A percentile compares a stretch with the other conserved stretches of the same genome.
Evolutionary conservation across 2,888 invertebrate genomes (phyloP).

Genomic region (Hirtodrosophila alboralis): DNA sequence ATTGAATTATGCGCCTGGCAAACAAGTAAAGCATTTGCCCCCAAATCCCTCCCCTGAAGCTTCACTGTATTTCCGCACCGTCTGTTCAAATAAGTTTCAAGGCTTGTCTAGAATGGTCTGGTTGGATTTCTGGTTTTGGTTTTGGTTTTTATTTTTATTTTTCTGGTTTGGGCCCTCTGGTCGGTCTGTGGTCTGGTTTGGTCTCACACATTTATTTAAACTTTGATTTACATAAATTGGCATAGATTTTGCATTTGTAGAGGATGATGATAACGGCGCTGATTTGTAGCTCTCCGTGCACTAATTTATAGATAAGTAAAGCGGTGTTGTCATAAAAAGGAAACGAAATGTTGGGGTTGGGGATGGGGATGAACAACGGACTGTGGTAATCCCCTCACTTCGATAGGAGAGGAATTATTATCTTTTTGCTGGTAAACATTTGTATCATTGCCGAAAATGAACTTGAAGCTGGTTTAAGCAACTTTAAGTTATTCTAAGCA

Average conservation of each 20-base stretch:
- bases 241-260: conserved; percentile 55
- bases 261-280: conserved; percentile 22
- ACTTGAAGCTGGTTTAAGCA: no score
- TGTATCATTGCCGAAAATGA: conserved; percentile 2
- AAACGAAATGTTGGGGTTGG: no score
- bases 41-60: neutral
- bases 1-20: conserved; percentile 61
- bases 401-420: neutral
- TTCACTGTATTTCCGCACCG: conserved; percentile 37
- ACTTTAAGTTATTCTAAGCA: no score
- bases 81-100: conserved; percentile 55
- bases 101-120: conserved; percentile 15
- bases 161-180: no score
- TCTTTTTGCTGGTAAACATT: conserved; percentile 4
- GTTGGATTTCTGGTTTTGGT: neutral
- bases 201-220: conserved; percentile 66
- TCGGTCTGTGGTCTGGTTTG: conserved; percentile 21
- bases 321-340: conserved; percentile 31
- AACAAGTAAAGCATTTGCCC: conserved; percentile 33
- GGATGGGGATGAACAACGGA: conserved; percentile 10
- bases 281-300: conserved; percentile 52
- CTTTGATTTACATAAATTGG: conserved; percentile 69
- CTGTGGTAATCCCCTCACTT: conserved; percentile 21
- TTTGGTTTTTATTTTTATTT: no score
- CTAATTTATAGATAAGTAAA: conserved; percentile 66